Evolutionary conservation across 2,113 vertebrate species (phyloP), one percentile per base, ranked within the genome.

Genomic region (Scalopus aquaticus): DNA sequence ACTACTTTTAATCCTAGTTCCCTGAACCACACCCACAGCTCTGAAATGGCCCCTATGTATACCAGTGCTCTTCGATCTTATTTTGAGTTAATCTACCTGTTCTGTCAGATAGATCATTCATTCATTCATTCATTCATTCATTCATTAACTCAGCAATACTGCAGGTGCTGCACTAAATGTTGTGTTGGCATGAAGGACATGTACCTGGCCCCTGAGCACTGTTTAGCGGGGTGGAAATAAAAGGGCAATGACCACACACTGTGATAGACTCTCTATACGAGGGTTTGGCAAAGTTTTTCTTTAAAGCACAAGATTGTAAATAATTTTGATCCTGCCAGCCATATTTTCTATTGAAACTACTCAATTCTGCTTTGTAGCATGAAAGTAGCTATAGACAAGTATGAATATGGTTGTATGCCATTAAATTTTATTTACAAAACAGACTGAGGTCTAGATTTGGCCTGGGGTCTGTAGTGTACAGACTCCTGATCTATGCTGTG

Each of bases 361-460:
- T 30, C 5, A 60, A 49, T 37, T 91, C 6, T 30, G 62, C 32
- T 86, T 64, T 35, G 3, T 6, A 49, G 37, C 64, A 3, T 76
- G 39, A 67, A 44, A 65, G 15, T 1, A 49, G 30, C 5, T 62
- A 35, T 0, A 86, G 30, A 73, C 49, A 54, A 49, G 3, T 54
- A 42, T 8, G 15, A 10, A n/a, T 15, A 28, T 46, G 56, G 37
- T 32, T 90, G 2, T 58, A 42, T 56, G 10, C 69, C 79, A 95
- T 62, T 84, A 92, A 92, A 93, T 78, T 72, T 87, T 76, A 92
- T 84, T 95, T 64, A 93, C 35, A 76, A 91, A 88, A 76, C 19
- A 82, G n/a, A 3, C 26, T 46, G 44, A 79, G 65, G 26, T 32
- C 30, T 30, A 22, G 74, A 91, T 76, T 54, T 92, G 26, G 49